These are phyloP conservation scores for Agonopterix alstromeriana DNA, from an alignment of 2,888 invertebrate species.

Conservation along the genomic window DNA sequence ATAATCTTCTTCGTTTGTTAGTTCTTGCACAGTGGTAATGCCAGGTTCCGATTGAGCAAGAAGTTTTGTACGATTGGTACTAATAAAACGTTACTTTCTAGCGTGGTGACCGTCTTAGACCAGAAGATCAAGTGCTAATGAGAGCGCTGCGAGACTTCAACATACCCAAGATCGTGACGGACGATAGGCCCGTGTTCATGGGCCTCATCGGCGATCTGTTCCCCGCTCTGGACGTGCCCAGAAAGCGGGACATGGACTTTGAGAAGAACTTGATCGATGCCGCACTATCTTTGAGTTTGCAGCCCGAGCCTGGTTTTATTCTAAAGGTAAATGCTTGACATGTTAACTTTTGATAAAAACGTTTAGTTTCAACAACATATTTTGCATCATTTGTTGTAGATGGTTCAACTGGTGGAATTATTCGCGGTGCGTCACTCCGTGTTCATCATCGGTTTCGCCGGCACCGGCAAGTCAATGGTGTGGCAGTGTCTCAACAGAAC, in stretches of 20 bases:
- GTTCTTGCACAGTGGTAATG: no score
- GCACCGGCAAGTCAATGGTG: conserved; percentile 94
- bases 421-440: conserved; percentile 97
- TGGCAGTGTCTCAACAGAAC: conserved; percentile 94
- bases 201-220: conserved; percentile 95
- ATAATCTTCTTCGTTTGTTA: no score
- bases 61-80: background rate
- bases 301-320: conserved; percentile 93
- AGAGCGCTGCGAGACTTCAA: conserved; percentile 95
- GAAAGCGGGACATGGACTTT: conserved; percentile 90
- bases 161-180: conserved; percentile 95
- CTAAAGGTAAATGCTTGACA: conserved; percentile 76
- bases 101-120: conserved; percentile 83
- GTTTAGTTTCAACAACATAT: background rate
- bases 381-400: conserved; percentile 52
- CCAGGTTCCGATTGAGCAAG: no score
- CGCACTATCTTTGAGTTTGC: conserved; percentile 88
- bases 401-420: conserved; percentile 94
- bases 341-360: background rate
- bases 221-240: conserved; percentile 93
- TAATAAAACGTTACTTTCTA: conserved; percentile 21
- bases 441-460: conserved; percentile 89
- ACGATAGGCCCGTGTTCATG: conserved; percentile 95
- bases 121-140: conserved; percentile 97
- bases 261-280: conserved; percentile 87